Percentiles rank a stretch among this genome's conserved stretches.
phyloP scores from a whole-genome alignment of 2,797 vertebrate species.

The Psittacula echo region DNA sequence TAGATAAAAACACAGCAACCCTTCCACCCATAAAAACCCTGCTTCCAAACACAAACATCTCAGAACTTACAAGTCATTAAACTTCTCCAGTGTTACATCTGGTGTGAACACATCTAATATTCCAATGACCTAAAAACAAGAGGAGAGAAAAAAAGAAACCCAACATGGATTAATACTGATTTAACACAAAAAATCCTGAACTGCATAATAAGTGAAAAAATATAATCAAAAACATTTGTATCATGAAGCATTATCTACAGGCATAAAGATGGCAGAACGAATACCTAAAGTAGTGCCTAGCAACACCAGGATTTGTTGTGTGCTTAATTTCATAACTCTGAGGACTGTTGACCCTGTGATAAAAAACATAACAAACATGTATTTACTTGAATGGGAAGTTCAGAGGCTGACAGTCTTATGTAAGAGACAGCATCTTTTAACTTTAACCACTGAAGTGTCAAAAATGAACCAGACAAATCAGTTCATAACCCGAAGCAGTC shows the following conservation, averaged over 20 bases:
- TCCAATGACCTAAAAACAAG: constrained; percentile 89
- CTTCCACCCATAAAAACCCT: not conserved
- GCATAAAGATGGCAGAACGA: not conserved
- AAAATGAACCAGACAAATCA: not conserved
- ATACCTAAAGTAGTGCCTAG: not conserved
- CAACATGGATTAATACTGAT: not conserved
- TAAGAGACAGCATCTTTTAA: not conserved
- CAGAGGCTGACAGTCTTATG: not conserved
- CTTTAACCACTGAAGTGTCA: not conserved
- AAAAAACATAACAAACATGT: not conserved
- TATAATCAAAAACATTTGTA: not conserved
- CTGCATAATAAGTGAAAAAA: not conserved
- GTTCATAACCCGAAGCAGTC: not conserved
- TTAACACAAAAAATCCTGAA: not conserved
- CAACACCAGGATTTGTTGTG: not conserved
- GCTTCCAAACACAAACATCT: not conserved
- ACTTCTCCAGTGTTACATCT: constrained; percentile 89
- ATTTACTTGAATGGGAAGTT: not conserved
- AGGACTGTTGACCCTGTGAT: not conserved
- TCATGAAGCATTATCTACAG: not conserved
- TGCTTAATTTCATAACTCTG: not conserved
- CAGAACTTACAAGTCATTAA: constrained; percentile 93
- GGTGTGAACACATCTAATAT: constrained; percentile 96
- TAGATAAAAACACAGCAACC: not conserved
- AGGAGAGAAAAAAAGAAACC: not conserved